A percentile compares a stretch with the other conserved stretches of the same genome.
Evolutionary conservation across 1,140 invertebrate genomes (phyloP).

Genomic region (Lutraria rhynchaena): DNA sequence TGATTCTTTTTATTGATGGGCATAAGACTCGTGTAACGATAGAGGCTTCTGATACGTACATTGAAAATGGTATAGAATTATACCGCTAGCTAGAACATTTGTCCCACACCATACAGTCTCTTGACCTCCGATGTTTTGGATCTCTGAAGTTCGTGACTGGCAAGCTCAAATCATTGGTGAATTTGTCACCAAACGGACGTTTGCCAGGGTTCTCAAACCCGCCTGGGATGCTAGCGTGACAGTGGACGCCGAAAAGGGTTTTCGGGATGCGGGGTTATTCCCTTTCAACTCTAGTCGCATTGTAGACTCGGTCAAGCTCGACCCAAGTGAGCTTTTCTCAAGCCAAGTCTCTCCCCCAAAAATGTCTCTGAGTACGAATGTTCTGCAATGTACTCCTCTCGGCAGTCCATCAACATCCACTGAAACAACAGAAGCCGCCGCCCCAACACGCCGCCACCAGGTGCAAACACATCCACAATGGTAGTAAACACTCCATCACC

Average conservation of each 20-base stretch:
- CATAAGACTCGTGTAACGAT: conserved; percentile 46
- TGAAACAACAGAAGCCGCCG: too few relatives aligned
- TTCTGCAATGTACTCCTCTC: too few relatives aligned
- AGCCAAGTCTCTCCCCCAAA: too few relatives aligned
- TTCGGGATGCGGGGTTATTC: conserved; percentile 16
- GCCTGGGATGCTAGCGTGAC: conserved; percentile 22
- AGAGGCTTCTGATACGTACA: conserved; percentile 9
- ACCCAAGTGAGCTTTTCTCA: neutral
- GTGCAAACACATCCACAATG: too few relatives aligned
- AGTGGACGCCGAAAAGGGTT: conserved; percentile 21
- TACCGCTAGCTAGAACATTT: conserved; percentile 17
- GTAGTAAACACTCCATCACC: too few relatives aligned
- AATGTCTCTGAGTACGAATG: too few relatives aligned
- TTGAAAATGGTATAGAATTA: conserved; percentile 22
- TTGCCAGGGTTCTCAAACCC: conserved; percentile 4
- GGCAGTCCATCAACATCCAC: too few relatives aligned
- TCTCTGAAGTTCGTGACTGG: conserved; percentile 12
- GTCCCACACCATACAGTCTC: conserved; percentile 2
- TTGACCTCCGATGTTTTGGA: conserved; percentile 28
- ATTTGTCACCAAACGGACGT: conserved; percentile 13
- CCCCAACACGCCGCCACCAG: too few relatives aligned
- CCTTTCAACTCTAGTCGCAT: neutral
- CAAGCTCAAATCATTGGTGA: conserved; percentile 23
- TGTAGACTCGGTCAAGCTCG: neutral
- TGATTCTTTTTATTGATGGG: conserved; percentile 45